A percentile compares a stretch with the other conserved stretches of the same genome.
Evolutionary conservation across 1,140 invertebrate genomes (phyloP).

Genomic region (Drosophila cardini): DNA sequence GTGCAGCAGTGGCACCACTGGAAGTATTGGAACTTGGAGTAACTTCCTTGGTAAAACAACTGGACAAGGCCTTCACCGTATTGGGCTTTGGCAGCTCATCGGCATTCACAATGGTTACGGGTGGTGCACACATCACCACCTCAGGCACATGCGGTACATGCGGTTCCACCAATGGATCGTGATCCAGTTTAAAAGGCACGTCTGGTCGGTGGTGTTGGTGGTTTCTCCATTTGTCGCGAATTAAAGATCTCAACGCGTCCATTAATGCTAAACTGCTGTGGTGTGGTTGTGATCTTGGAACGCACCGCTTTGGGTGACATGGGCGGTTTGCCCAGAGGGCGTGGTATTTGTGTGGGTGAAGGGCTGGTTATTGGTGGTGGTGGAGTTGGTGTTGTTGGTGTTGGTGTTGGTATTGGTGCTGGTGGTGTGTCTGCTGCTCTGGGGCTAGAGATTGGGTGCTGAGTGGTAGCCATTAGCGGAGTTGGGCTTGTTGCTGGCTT

Average conservation of each 20-base stretch:
- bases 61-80: slow-evolving; percentile 75
- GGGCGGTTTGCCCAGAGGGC: slow-evolving; percentile 74
- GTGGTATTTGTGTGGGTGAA: slow-evolving; percentile 68
- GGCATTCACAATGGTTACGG: slow-evolving; percentile 73
- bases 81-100: slow-evolving; percentile 80
- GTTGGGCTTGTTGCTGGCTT: slow-evolving; percentile 32
- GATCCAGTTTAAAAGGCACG: slow-evolving; percentile 45
- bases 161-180: not conserved
- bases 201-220: slow-evolving; percentile 62
- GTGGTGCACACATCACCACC: slow-evolving; percentile 75
- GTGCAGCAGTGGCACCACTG: not conserved
- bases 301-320: slow-evolving; percentile 78
- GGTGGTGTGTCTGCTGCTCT: slow-evolving; percentile 7
- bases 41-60: slow-evolving; percentile 57
- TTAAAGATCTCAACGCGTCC: slow-evolving; percentile 82
- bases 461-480: not conserved
- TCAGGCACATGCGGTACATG: slow-evolving; percentile 41
- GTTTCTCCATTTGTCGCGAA: slow-evolving; percentile 65
- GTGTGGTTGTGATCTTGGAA: slow-evolving; percentile 35
- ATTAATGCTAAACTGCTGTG: slow-evolving; percentile 75
- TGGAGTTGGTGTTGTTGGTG: not conserved
- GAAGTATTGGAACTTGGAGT: not conserved
- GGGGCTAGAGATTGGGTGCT: slow-evolving; percentile 25
- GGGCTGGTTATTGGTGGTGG: not conserved
- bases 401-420: not conserved